Percentiles rank a stretch among this genome's conserved stretches.
phyloP scores from a whole-genome alignment of 2,888 invertebrate species.

The Eumerus sabulonum region DNA sequence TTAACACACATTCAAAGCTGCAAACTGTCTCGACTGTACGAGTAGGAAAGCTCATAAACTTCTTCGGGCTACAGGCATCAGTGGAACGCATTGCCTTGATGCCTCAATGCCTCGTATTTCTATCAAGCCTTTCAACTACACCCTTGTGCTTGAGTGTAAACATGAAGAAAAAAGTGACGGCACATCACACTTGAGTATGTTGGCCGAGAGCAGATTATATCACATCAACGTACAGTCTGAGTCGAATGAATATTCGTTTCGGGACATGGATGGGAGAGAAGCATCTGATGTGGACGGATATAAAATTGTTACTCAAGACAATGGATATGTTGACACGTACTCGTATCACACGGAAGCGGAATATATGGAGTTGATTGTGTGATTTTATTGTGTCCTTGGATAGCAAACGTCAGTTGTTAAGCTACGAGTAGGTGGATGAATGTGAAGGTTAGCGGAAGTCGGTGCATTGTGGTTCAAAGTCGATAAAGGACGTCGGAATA shows the following conservation, averaged over 20 bases:
- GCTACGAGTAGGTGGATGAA: no score
- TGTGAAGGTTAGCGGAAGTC: no score
- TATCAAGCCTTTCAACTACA: constrained; percentile 30
- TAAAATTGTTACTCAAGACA: constrained; percentile 39
- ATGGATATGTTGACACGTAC: constrained; percentile 23
- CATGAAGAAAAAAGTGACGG: constrained; percentile 18
- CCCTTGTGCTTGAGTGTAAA: neutral
- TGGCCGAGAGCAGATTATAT: no score
- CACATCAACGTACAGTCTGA: no score
- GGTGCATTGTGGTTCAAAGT: no score
- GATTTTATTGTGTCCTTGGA: no score
- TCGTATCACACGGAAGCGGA: neutral
- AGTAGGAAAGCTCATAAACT: neutral
- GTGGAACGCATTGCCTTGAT: constrained; percentile 5
- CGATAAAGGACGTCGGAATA: no score
- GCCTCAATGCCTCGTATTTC: constrained; percentile 12
- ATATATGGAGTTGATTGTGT: neutral
- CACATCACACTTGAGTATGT: constrained; percentile 19
- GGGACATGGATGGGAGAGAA: constrained; percentile 3
- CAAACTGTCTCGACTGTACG: constrained; percentile 14
- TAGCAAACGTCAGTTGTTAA: no score
- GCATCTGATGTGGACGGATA: constrained; percentile 26
- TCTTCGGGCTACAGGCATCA: neutral
- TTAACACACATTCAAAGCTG: constrained; percentile 39
- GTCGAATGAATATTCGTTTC: no score